Evolutionary conservation across 2,888 invertebrate species (phyloP).

Genomic region (Meteorus cinctellus): DNA sequence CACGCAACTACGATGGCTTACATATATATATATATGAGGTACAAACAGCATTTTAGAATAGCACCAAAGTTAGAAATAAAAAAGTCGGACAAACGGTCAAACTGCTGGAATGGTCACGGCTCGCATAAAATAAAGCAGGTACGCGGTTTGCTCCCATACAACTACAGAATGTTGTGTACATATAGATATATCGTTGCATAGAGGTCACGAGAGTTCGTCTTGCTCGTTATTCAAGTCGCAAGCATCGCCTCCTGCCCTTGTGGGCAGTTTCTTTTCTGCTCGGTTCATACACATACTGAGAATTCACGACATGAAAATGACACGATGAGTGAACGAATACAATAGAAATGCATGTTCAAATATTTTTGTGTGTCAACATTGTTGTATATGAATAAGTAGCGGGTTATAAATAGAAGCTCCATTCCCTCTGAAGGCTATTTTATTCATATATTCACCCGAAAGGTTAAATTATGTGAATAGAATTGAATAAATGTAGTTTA

Average conservation of each 20-base stretch:
- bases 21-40: neutral
- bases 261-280: neutral
- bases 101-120: constrained; percentile 35
- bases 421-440: no score
- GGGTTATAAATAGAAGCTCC: neutral
- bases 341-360: neutral
- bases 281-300: neutral
- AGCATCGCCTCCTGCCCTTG: constrained; percentile 41
- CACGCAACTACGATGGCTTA: no score
- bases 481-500: no score
- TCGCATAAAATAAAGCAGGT: constrained; percentile 53
- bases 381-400: neutral
- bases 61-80: constrained; percentile 35
- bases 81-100: constrained; percentile 37
- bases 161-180: constrained; percentile 19
- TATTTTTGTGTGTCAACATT: neutral
- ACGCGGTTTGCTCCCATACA: constrained; percentile 44
- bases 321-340: neutral
- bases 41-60: constrained; percentile 1
- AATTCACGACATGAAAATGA: constrained; percentile 51
- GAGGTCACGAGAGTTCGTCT: constrained; percentile 54
- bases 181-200: constrained; percentile 11
- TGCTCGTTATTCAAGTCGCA: constrained; percentile 67
- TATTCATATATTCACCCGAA: no score
- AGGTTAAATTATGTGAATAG: neutral